Conservation (phyloP, 1,140 invertebrate species). For the Amphibalanus amphitrite region DNA sequence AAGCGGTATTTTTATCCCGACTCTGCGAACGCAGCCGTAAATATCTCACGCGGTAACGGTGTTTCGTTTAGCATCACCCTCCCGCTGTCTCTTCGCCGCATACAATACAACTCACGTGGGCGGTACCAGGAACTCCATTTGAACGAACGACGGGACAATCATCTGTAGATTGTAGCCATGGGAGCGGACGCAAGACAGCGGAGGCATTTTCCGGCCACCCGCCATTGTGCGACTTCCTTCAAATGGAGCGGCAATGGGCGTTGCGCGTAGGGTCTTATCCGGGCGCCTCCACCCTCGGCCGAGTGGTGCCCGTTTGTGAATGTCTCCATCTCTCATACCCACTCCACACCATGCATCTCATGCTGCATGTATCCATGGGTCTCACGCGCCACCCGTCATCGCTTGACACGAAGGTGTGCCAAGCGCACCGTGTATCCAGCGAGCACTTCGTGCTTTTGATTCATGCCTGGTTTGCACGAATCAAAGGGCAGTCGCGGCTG, state of each 20-base stretch:
- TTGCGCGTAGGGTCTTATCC: not conserved
- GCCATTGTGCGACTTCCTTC: not conserved
- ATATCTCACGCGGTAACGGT: too few relatives aligned
- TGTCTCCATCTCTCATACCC: not conserved
- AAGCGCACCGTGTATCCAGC: too few relatives aligned
- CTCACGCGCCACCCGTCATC: too few relatives aligned
- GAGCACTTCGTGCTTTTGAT: too few relatives aligned
- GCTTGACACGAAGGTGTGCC: too few relatives aligned
- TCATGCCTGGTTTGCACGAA: too few relatives aligned
- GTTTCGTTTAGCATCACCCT: not conserved
- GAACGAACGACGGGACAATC: not conserved
- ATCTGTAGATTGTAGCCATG: not conserved
- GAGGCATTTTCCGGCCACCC: not conserved
- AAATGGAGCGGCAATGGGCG: not conserved
- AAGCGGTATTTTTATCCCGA: too few relatives aligned
- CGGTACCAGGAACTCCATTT: not conserved
- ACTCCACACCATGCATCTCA: too few relatives aligned
- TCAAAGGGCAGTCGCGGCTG: too few relatives aligned
- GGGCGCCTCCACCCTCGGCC: not conserved
- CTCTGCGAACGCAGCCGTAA: too few relatives aligned
- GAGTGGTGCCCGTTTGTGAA: not conserved
- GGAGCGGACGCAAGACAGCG: not conserved
- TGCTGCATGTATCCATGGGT: too few relatives aligned
- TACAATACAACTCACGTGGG: not conserved
- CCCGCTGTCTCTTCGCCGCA: not conserved